A percentile compares a stretch with the other conserved stretches of the same genome.
phyloP scores from a whole-genome alignment of 2,888 invertebrate genomes.

The Phengaris arion region DNA sequence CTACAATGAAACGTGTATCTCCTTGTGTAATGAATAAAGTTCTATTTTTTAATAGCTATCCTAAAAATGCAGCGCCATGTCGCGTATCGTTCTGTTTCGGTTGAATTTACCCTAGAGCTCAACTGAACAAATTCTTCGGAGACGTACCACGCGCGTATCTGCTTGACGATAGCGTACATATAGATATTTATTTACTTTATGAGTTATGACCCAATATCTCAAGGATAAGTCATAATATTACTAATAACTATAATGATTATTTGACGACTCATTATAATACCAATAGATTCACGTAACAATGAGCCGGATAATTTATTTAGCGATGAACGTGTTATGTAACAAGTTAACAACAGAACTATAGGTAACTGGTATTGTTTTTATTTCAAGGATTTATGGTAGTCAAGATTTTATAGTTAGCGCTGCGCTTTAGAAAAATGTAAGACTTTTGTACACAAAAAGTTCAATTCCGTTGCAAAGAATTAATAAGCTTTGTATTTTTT shows the following conservation, averaged over 20 bases:
- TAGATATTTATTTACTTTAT: background rate
- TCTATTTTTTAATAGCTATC: too few relatives aligned
- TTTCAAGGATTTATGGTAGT: background rate
- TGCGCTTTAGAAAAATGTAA: background rate
- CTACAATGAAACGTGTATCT: too few relatives aligned
- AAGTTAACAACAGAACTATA: constrained; percentile 4
- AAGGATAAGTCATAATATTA: background rate
- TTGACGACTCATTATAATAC: background rate
- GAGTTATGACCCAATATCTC: constrained; percentile 2
- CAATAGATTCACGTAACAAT: constrained; percentile 18
- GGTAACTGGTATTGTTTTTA: constrained; percentile 6
- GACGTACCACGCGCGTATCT: background rate
- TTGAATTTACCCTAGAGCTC: too few relatives aligned
- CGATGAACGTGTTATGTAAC: constrained; percentile 20
- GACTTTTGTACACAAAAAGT: background rate
- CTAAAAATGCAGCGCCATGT: too few relatives aligned
- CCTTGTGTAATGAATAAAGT: too few relatives aligned
- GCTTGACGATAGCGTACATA: background rate
- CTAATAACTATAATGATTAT: background rate
- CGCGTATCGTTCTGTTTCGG: too few relatives aligned
- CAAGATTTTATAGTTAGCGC: background rate
- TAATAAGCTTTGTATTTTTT: background rate
- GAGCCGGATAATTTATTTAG: constrained; percentile 3
- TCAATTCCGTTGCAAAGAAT: background rate
- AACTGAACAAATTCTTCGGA: too few relatives aligned